phyloP scores from a whole-genome alignment of 1,140 invertebrate species.

The Leptinotarsa lineolata region DNA sequence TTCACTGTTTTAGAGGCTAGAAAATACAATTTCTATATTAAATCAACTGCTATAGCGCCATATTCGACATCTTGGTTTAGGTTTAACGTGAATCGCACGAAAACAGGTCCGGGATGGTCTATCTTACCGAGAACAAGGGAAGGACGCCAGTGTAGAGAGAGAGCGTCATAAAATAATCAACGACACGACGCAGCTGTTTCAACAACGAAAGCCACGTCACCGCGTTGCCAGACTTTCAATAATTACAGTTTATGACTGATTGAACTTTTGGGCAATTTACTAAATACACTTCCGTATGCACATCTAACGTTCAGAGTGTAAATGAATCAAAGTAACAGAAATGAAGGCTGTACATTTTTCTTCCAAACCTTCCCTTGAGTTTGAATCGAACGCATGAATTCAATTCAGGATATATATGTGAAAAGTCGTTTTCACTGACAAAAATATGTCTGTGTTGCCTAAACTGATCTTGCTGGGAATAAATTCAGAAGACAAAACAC shows the following conservation, averaged over 20 bases:
- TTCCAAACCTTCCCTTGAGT: background rate
- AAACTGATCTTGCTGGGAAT: too few relatives aligned
- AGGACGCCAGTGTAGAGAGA: conserved; percentile 41
- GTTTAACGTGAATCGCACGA: conserved; percentile 46
- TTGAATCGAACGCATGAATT: background rate
- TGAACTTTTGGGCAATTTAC: too few relatives aligned
- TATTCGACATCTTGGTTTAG: conserved; percentile 53
- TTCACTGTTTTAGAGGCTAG: conserved; percentile 36
- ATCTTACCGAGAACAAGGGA: conserved; percentile 44
- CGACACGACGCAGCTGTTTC: conserved; percentile 28
- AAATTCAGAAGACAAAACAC: too few relatives aligned
- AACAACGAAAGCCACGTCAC: conserved; percentile 25
- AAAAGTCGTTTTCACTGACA: too few relatives aligned
- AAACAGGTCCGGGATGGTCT: conserved; percentile 53
- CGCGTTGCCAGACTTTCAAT: background rate
- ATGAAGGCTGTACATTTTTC: too few relatives aligned
- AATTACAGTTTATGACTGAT: too few relatives aligned
- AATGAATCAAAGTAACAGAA: too few relatives aligned
- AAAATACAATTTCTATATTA: conserved; percentile 50
- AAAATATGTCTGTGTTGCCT: too few relatives aligned
- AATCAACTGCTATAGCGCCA: conserved; percentile 44
- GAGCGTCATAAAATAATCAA: conserved; percentile 27
- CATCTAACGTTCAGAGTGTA: too few relatives aligned
- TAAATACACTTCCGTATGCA: too few relatives aligned
- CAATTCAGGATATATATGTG: background rate